phyloP scores from a whole-genome alignment of 1,140 invertebrate genomes.

The Brachionus calyciflorus region DNA sequence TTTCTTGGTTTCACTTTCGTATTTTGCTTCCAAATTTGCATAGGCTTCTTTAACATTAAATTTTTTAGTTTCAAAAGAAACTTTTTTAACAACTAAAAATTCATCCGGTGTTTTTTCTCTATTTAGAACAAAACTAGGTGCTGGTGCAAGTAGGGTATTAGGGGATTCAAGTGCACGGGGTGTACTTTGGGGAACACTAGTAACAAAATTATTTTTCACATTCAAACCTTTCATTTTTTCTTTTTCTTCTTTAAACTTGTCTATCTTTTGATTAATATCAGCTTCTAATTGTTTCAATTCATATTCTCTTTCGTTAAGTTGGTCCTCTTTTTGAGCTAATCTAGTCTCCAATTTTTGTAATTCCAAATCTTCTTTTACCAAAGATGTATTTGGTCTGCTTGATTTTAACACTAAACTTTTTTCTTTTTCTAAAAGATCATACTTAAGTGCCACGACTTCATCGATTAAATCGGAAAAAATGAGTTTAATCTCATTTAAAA shows the following conservation, averaged over 20 bases:
- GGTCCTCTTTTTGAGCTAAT: not conserved
- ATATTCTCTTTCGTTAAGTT: not conserved
- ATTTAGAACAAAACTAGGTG: too few species aligned
- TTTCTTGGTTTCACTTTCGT: not conserved
- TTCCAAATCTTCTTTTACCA: not conserved
- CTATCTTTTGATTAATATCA: not conserved
- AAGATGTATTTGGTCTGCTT: slow-evolving; percentile 22
- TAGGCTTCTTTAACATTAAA: slow-evolving; percentile 7
- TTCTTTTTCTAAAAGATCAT: slow-evolving; percentile 32
- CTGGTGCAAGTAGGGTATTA: not conserved
- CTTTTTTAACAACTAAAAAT: not conserved
- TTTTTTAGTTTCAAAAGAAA: not conserved
- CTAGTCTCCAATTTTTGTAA: not conserved
- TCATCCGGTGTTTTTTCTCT: too few species aligned
- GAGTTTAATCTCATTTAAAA: slow-evolving; percentile 28
- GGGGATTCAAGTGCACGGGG: not conserved
- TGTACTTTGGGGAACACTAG: too few species aligned
- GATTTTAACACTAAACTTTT: not conserved
- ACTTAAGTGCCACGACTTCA: slow-evolving; percentile 6
- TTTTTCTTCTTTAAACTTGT: not conserved
- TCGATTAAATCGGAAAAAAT: slow-evolving; percentile 20
- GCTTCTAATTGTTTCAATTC: not conserved
- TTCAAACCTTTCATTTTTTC: not conserved
- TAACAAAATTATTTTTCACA: not conserved
- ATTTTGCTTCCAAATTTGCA: not conserved